Base-by-base conservation (phyloP, 2,888 invertebrate species). In the Microctonus aethiopoides region DNA sequence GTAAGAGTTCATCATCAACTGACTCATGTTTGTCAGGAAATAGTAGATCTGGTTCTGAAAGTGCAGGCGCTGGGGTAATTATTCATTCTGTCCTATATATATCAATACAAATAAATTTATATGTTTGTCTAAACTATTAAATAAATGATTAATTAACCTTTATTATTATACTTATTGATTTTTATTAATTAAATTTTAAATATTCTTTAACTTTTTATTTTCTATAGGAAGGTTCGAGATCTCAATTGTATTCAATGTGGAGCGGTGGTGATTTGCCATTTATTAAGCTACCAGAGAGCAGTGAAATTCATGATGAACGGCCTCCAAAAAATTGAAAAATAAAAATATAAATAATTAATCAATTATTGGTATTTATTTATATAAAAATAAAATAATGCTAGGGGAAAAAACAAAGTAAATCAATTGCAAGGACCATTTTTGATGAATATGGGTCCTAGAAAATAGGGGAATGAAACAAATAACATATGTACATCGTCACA, bases 1-100 rank as follows among this genome's bases (percentile, higher is more conserved):
- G 90, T 26, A 90, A 90, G 82, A 90, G 89, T 80, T 90, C 90
- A 75, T 90, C 90, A 52, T 90, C 91, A 0, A 90, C 90, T 5
- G 90, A 90, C 72, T 90, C 90, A 39, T 90, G 90, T 79, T 83
- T 90, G 39, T 90, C 90, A 4, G 89, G 89, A 39, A 90, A 90
- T 75, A 90, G 90, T 75, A 86, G 90, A 71, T 90, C 90, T 1
- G 89, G 89, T 22, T 89, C 88, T 51, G 88, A 87, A 65, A 87
- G 88, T 75, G 88, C 88, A 60, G 87, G 87, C 59, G 86, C 85
- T 60, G 86, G 84, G 79, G 86, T 86, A 79, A 76, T 78, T n/a
- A n/a, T n/a, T n/a, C n/a, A n/a, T n/a, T n/a, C n/a, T n/a, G n/a
- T n/a, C n/a, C n/a, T n/a, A n/a, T n/a, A n/a, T n/a, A n/a, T n/a